phyloP scores from a whole-genome alignment of 1,140 invertebrate species.

The Pogonomyrmex barbatus region DNA sequence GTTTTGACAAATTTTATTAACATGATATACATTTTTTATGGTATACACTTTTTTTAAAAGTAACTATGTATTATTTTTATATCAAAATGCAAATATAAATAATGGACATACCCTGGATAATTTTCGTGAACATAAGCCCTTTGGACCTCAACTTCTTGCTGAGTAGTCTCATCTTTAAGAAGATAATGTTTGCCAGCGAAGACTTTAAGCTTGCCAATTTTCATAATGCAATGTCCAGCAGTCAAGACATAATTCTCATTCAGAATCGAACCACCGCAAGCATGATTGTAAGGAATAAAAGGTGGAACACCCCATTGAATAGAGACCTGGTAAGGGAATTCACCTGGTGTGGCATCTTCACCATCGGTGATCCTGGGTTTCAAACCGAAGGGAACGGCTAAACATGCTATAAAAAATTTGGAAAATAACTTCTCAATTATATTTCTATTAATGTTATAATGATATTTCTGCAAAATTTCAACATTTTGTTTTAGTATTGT shows the following conservation, averaged over 20 bases:
- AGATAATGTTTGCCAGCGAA: slow-evolving; percentile 68
- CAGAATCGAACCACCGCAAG: slow-evolving; percentile 87
- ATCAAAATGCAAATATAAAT: neutral
- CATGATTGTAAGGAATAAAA: slow-evolving; percentile 71
- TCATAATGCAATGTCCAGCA: slow-evolving; percentile 85
- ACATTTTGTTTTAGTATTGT: neutral
- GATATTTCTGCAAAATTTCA: neutral
- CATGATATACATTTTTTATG: too few species aligned
- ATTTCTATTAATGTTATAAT: neutral
- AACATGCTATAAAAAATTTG: slow-evolving; percentile 51
- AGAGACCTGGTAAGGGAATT: slow-evolving; percentile 84
- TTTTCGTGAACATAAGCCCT: slow-evolving; percentile 69
- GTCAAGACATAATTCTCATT: slow-evolving; percentile 84
- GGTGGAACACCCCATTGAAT: slow-evolving; percentile 73
- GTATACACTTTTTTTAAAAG: too few species aligned
- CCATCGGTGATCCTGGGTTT: slow-evolving; percentile 78
- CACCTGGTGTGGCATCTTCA: slow-evolving; percentile 69
- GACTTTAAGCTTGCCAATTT: slow-evolving; percentile 22
- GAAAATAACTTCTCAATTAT: neutral
- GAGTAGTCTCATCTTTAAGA: slow-evolving; percentile 76
- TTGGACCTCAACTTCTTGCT: slow-evolving; percentile 83
- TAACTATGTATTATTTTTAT: neutral
- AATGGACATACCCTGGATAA: slow-evolving; percentile 63
- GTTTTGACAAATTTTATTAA: too few species aligned
- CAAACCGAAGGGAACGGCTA: slow-evolving; percentile 36